Evolutionary conservation across 92 coral and sea anemone genomes (phyloP).

Genomic region (Heteractis magnifica): DNA sequence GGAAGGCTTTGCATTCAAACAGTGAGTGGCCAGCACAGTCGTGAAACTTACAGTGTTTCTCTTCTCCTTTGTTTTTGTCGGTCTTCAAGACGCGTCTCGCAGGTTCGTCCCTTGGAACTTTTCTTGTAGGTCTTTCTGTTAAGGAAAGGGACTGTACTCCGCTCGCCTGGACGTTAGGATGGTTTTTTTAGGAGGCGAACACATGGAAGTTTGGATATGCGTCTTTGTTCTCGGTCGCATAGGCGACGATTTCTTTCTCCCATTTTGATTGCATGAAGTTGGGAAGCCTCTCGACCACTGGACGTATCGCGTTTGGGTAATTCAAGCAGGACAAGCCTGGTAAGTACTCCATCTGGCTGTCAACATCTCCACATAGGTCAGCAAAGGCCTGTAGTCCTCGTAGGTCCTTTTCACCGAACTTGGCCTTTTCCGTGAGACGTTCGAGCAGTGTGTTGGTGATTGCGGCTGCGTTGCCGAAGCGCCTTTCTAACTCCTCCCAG

Average conservation of each 20-base stretch:
- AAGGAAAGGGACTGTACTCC: neutral
- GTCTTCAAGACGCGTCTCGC: conserved; percentile 16
- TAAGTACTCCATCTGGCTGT: conserved; percentile 40
- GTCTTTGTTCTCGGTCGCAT: conserved; percentile 45
- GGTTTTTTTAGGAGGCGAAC: conserved; percentile 23
- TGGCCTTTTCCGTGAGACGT: conserved; percentile 16
- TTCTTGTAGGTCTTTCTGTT: neutral
- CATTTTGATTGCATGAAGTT: conserved; percentile 27
- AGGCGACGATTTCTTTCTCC: conserved; percentile 51
- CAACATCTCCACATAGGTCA: conserved; percentile 50
- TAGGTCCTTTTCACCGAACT: conserved; percentile 30
- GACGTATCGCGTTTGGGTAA: conserved; percentile 40
- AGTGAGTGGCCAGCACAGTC: conserved; percentile 32
- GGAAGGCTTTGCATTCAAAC: conserved; percentile 35
- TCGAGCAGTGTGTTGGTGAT: conserved; percentile 39
- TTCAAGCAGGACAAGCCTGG: conserved; percentile 51
- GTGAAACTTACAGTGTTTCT: conserved; percentile 27
- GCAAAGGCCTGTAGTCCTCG: conserved; percentile 35
- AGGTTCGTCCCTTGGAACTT: neutral
- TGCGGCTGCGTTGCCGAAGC: conserved; percentile 51
- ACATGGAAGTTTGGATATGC: conserved; percentile 41
- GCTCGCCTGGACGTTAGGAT: conserved; percentile 27
- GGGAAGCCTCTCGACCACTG: conserved; percentile 48
- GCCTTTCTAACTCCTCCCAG: conserved; percentile 50
- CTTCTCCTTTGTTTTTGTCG: neutral